Evolutionary conservation across 1,140 invertebrate genomes (phyloP).

Genomic region (Ephestia elutella): DNA sequence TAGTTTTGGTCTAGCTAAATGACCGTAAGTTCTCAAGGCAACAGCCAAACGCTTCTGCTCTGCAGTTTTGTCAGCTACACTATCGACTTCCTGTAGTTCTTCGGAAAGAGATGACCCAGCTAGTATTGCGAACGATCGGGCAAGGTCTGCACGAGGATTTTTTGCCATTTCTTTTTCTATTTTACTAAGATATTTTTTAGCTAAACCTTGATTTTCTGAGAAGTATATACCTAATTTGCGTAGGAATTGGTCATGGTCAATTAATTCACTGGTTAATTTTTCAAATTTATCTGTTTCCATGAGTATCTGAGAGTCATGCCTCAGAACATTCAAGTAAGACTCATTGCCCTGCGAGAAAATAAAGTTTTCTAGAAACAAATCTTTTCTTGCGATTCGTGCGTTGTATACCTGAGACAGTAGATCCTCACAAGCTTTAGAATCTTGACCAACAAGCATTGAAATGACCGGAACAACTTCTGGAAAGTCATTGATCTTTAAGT

Average conservation of each 20-base stretch:
- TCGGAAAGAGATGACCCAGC: neutral
- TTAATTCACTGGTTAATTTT: conserved; percentile 12
- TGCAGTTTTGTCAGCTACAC: neutral
- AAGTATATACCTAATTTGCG: conserved; percentile 39
- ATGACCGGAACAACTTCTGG: conserved; percentile 13
- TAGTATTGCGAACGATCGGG: conserved; percentile 19
- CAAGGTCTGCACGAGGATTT: conserved; percentile 18
- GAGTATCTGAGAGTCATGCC: conserved; percentile 17
- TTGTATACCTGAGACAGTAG: conserved; percentile 31
- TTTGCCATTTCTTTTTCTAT: conserved; percentile 19
- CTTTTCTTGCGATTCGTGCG: conserved; percentile 29
- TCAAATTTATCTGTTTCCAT: conserved; percentile 4
- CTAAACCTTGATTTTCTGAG: conserved; percentile 32
- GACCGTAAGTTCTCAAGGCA: conserved; percentile 34
- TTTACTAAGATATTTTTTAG: conserved; percentile 20
- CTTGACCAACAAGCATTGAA: conserved; percentile 18
- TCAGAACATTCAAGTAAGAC: conserved; percentile 39
- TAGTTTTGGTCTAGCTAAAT: conserved; percentile 28
- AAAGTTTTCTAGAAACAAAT: conserved; percentile 36
- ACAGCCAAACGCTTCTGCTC: conserved; percentile 14
- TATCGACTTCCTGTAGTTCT: conserved; percentile 8
- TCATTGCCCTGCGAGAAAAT: conserved; percentile 25
- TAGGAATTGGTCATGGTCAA: conserved; percentile 34
- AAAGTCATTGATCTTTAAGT: conserved; percentile 4
- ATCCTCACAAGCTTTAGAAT: conserved; percentile 16